phyloP scores from a whole-genome alignment of 2,888 invertebrate genomes.

The Cheilosia grossa region DNA sequence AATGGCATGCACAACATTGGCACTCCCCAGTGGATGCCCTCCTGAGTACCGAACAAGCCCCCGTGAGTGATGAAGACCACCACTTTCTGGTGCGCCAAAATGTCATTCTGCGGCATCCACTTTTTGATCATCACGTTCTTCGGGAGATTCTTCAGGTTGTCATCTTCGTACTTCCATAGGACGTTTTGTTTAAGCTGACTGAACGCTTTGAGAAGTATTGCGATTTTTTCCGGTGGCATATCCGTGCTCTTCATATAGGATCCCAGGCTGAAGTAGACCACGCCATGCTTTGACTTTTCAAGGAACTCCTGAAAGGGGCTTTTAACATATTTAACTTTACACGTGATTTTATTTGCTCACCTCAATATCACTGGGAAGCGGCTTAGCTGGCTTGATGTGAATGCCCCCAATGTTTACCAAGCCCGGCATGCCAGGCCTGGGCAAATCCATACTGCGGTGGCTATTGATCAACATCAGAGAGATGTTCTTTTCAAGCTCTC shows the following conservation, averaged over 20 bases:
- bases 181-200: slow-evolving; percentile 83
- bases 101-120: slow-evolving; percentile 85
- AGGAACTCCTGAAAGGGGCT: slow-evolving; percentile 78
- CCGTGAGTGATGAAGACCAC: slow-evolving; percentile 84
- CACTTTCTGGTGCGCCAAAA: slow-evolving; percentile 83
- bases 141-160: slow-evolving; percentile 81
- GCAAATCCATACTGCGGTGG: slow-evolving; percentile 84
- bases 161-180: slow-evolving; percentile 85
- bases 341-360: slow-evolving; percentile 47
- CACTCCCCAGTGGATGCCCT: slow-evolving; percentile 82
- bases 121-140: slow-evolving; percentile 83
- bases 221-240: slow-evolving; percentile 82
- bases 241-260: slow-evolving; percentile 83
- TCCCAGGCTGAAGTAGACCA: slow-evolving; percentile 84
- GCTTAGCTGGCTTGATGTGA: slow-evolving; percentile 80
- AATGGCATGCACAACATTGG: slow-evolving; percentile 83
- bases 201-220: slow-evolving; percentile 83
- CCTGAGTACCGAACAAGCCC: slow-evolving; percentile 83
- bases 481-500: slow-evolving; percentile 83
- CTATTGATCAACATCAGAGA: slow-evolving; percentile 84
- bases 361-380: slow-evolving; percentile 80
- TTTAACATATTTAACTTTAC: neutral
- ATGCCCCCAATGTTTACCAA: slow-evolving; percentile 82
- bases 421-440: slow-evolving; percentile 83
- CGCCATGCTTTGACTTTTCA: slow-evolving; percentile 82